Percentiles rank a stretch among this genome's conserved stretches.
These are phyloP conservation scores for Pocillopora meandrina DNA, from an alignment of 92 coral and sea anemone species.

Conservation along the genomic window DNA sequence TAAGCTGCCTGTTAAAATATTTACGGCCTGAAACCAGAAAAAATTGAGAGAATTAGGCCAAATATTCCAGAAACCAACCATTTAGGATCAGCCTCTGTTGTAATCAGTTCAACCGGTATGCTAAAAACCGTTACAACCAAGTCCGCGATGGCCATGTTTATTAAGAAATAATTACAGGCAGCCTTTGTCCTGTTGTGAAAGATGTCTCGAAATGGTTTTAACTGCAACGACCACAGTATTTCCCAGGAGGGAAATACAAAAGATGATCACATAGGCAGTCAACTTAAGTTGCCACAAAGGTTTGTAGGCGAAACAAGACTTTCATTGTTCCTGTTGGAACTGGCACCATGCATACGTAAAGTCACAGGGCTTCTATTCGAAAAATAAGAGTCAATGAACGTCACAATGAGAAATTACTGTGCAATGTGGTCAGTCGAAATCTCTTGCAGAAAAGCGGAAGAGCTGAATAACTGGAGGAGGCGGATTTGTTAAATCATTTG, in stretches of 20 bases:
- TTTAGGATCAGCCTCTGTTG: slow-evolving; percentile 18
- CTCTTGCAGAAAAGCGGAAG: no score
- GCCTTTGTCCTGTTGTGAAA: slow-evolving; percentile 47
- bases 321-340: not conserved
- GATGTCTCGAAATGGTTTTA: slow-evolving; percentile 5
- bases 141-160: slow-evolving; percentile 56
- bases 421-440: no score
- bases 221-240: slow-evolving; percentile 46
- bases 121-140: slow-evolving; percentile 49
- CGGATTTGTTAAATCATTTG: no score
- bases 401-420: no score
- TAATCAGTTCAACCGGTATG: slow-evolving; percentile 47
- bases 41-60: slow-evolving; percentile 43
- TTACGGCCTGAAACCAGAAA: slow-evolving; percentile 43
- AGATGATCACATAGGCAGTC: slow-evolving; percentile 20
- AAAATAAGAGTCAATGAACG: no score
- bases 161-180: slow-evolving; percentile 56
- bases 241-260: slow-evolving; percentile 42
- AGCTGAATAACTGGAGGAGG: no score
- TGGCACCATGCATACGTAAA: no score
- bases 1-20: slow-evolving; percentile 49
- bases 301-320: not conserved
- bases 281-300: slow-evolving; percentile 15
- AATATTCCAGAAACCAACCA: slow-evolving; percentile 44
- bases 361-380: not conserved